These are phyloP conservation scores for Petrosia ficiformis DNA, from an alignment of 37 sponge, comb jelly and placozoan species.

Conservation along the genomic window DNA sequence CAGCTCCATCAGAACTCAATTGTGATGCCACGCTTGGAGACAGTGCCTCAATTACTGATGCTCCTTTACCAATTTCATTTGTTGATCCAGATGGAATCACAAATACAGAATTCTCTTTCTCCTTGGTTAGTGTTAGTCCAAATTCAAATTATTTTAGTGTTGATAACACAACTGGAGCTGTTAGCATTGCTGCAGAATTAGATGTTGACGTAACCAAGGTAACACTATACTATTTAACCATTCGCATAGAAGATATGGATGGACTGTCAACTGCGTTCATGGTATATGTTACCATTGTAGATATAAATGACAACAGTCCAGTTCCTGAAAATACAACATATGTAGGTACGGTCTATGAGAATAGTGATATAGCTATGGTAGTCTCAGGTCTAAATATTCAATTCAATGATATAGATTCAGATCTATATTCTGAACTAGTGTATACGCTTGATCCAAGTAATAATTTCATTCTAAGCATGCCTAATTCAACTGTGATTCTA, in stretches of 20 bases:
- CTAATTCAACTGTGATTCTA: slow-evolving; percentile 19
- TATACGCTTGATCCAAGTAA: slow-evolving; percentile 23
- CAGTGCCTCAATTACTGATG: slow-evolving; percentile 19
- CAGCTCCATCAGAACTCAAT: not conserved
- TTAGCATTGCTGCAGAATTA: slow-evolving; percentile 26
- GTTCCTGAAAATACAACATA: slow-evolving; percentile 10
- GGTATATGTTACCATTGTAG: slow-evolving; percentile 21
- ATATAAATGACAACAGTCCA: slow-evolving; percentile 65
- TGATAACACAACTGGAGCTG: slow-evolving; percentile 25
- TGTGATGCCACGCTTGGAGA: slow-evolving; percentile 47
- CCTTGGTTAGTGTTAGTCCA: slow-evolving; percentile 37
- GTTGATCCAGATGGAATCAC: slow-evolving; percentile 54
- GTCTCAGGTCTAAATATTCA: slow-evolving; percentile 11
- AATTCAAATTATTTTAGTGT: slow-evolving; percentile 22
- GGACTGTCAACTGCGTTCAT: slow-evolving; percentile 6
- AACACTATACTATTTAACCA: slow-evolving; percentile 12
- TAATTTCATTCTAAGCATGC: slow-evolving; percentile 3
- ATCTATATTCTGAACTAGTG: slow-evolving; percentile 30
- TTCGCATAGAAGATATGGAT: slow-evolving; percentile 41
- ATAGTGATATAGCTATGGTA: slow-evolving; percentile 9
- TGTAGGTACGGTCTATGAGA: slow-evolving; percentile 34
- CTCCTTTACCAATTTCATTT: slow-evolving; percentile 29
- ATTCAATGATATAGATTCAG: slow-evolving; percentile 59
- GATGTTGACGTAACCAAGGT: slow-evolving; percentile 39
- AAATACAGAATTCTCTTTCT: slow-evolving; percentile 23